phyloP scores from a whole-genome alignment of 2,888 invertebrate species.

The Cryptocheilus praepositus region DNA sequence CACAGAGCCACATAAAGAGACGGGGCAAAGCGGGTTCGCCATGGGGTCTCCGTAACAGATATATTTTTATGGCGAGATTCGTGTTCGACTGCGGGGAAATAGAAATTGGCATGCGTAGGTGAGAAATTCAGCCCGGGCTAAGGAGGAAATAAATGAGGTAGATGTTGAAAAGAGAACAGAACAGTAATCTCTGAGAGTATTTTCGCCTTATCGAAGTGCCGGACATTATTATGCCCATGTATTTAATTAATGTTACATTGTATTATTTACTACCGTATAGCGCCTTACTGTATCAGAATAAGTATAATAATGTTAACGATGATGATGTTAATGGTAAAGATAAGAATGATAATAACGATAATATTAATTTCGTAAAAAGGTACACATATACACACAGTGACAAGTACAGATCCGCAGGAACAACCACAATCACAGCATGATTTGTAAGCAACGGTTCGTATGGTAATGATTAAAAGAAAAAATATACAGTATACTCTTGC shows the following conservation, averaged over 20 bases:
- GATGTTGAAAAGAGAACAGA: neutral
- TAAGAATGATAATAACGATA: conserved; percentile 57
- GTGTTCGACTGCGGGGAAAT: neutral
- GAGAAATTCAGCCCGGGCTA: neutral
- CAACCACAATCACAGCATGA: conserved; percentile 67
- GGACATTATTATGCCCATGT: conserved; percentile 60
- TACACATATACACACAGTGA: conserved; percentile 29
- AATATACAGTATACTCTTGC: conserved; percentile 51
- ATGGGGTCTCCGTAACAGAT: conserved; percentile 22
- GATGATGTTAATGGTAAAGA: conserved; percentile 22
- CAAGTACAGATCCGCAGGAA: conserved; percentile 33
- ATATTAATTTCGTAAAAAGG: conserved; percentile 60
- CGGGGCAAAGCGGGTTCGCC: conserved; percentile 15
- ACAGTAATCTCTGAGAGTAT: conserved; percentile 1
- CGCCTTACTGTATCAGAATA: conserved; percentile 57
- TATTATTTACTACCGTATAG: conserved; percentile 63
- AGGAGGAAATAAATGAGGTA: neutral
- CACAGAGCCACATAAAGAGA: conserved; percentile 10
- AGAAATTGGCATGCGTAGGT: neutral
- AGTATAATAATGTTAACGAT: conserved; percentile 33
- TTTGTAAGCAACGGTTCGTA: conserved; percentile 73
- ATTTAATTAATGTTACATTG: conserved; percentile 71
- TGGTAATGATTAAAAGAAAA: conserved; percentile 66
- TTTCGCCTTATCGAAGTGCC: conserved; percentile 29
- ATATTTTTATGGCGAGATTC: conserved; percentile 21